Percentiles rank a stretch among this genome's conserved stretches.
phyloP scores from a whole-genome alignment of 1,140 invertebrate species.

The Drosophila bipectinata region DNA sequence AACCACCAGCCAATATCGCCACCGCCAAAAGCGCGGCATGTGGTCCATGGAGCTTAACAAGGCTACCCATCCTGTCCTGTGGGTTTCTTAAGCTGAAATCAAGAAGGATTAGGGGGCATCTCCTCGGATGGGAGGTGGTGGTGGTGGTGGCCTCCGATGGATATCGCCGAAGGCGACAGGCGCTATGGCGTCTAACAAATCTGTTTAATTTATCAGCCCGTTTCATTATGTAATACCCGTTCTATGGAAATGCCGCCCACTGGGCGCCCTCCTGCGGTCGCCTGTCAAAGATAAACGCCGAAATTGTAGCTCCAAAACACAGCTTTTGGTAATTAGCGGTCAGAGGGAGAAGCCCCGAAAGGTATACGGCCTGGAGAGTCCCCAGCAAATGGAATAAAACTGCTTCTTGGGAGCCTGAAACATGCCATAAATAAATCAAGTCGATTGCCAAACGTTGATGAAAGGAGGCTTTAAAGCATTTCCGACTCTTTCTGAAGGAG shows the following conservation, averaged over 20 bases:
- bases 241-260: slow-evolving; percentile 29
- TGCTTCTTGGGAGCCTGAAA: background rate
- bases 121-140: background rate
- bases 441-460: slow-evolving; percentile 27
- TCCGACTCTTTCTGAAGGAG: background rate
- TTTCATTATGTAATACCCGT: slow-evolving; percentile 66
- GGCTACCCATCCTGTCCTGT: slow-evolving; percentile 24
- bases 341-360: background rate
- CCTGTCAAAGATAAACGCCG: slow-evolving; percentile 46
- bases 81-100: slow-evolving; percentile 40
- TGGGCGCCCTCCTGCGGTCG: slow-evolving; percentile 10
- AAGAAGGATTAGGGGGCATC: slow-evolving; percentile 31
- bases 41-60: slow-evolving; percentile 45
- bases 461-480: slow-evolving; percentile 25
- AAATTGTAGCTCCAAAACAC: slow-evolving; percentile 30
- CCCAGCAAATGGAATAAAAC: background rate
- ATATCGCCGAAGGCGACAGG: slow-evolving; percentile 48
- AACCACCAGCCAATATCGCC: slow-evolving; percentile 48
- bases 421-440: slow-evolving; percentile 24
- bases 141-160: slow-evolving; percentile 1
- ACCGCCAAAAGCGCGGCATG: slow-evolving; percentile 37
- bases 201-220: slow-evolving; percentile 78
- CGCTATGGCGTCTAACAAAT: slow-evolving; percentile 71
- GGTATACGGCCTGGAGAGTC: too few species aligned
- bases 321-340: slow-evolving; percentile 60